These are phyloP conservation scores for Phycodurus eques DNA, from an alignment of 2,113 vertebrate species.

Conservation along the genomic window DNA sequence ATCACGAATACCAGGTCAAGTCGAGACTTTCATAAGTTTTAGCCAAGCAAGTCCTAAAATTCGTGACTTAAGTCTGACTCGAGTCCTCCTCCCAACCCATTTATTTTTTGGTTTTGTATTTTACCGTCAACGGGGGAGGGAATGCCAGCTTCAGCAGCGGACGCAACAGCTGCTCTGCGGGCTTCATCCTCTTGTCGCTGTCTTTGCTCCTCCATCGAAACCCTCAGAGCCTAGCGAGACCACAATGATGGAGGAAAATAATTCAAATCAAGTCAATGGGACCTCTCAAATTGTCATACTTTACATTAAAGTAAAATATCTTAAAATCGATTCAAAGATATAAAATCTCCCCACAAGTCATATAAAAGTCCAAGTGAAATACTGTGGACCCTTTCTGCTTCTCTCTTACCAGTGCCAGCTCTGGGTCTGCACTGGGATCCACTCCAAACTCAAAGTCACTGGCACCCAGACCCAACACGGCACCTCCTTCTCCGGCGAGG, in stretches of 20 bases:
- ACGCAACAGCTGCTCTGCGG: slow-evolving; percentile 81
- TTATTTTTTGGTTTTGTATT: slow-evolving; percentile 38
- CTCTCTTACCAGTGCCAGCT: slow-evolving; percentile 86
- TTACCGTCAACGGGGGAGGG: slow-evolving; percentile 77
- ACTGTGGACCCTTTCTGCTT: neutral
- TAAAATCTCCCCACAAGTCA: too few relatives aligned
- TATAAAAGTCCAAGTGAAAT: too few relatives aligned
- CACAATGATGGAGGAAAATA: too few relatives aligned
- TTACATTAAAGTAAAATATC: too few relatives aligned
- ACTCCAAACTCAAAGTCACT: slow-evolving; percentile 96
- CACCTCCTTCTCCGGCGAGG: slow-evolving; percentile 88
- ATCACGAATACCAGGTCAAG: neutral
- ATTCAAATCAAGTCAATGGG: too few relatives aligned
- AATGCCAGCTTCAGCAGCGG: slow-evolving; percentile 83
- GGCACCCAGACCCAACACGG: slow-evolving; percentile 87
- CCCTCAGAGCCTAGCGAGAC: slow-evolving; percentile 81
- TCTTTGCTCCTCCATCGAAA: slow-evolving; percentile 96
- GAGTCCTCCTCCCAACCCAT: too few relatives aligned
- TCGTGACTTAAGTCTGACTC: too few relatives aligned
- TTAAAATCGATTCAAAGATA: too few relatives aligned
- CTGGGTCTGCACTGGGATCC: slow-evolving; percentile 91
- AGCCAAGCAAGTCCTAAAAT: too few relatives aligned
- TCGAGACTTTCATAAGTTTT: too few relatives aligned
- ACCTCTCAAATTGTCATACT: too few relatives aligned
- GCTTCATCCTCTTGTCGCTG: slow-evolving; percentile 95